phyloP scores from a whole-genome alignment of 1,140 invertebrate genomes.

The Thrips palmi region DNA sequence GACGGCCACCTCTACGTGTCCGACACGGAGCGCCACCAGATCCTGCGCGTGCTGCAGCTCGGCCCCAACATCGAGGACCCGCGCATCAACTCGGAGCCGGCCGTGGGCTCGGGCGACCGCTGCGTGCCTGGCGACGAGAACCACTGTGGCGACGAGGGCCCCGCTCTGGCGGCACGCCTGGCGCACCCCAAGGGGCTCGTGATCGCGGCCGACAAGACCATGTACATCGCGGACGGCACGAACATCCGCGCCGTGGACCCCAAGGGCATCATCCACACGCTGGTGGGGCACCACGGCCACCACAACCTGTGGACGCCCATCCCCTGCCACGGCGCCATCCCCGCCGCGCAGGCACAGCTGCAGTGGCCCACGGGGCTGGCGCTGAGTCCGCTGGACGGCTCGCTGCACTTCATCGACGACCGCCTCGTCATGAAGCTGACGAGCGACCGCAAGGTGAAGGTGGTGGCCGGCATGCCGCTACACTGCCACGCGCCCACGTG shows the following conservation, averaged over 20 bases:
- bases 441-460: constrained; percentile 71
- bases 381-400: constrained; percentile 81
- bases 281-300: constrained; percentile 82
- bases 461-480: constrained; percentile 77
- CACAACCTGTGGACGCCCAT: constrained; percentile 81
- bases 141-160: constrained; percentile 85
- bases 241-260: constrained; percentile 83
- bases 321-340: constrained; percentile 61
- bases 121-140: constrained; percentile 82
- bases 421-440: constrained; percentile 81
- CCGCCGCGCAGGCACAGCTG: constrained; percentile 63
- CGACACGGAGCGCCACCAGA: constrained; percentile 84
- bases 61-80: constrained; percentile 66
- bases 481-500: constrained; percentile 46
- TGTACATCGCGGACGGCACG: constrained; percentile 88
- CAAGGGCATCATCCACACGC: constrained; percentile 79
- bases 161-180: constrained; percentile 73
- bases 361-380: constrained; percentile 92
- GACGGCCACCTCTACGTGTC: constrained; percentile 91
- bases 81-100: constrained; percentile 60
- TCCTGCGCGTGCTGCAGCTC: constrained; percentile 50
- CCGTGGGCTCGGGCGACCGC: constrained; percentile 87
- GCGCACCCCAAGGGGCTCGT: constrained; percentile 91
- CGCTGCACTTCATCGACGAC: constrained; percentile 89
- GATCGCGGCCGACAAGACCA: constrained; percentile 73